Conservation (phyloP, 37 sponge, comb jelly and placozoan genomes). For the Bolinopsis microptera region DNA sequence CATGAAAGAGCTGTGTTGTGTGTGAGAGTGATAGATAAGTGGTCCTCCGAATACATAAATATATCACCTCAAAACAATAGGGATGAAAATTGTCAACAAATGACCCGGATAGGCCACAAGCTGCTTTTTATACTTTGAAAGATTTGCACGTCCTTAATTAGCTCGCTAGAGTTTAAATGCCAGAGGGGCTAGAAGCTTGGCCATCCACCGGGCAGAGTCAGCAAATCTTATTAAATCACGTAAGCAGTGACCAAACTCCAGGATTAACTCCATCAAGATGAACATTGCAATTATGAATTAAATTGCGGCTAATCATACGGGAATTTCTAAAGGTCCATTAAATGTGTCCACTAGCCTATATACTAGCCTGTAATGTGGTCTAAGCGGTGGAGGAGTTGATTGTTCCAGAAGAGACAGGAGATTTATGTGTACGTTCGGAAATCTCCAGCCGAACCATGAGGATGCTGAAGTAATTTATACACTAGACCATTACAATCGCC, state of each 20-base stretch:
- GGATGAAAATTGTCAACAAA: not conserved
- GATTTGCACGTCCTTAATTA: not conserved
- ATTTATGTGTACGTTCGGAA: not conserved
- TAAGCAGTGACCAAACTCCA: not conserved
- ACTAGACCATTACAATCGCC: not conserved
- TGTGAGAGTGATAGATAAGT: not conserved
- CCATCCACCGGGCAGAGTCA: no score
- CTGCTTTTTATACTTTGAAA: no score
- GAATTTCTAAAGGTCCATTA: not conserved
- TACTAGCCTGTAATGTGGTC: not conserved
- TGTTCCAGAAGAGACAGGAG: not conserved
- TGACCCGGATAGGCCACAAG: not conserved
- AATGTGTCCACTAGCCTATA: no score
- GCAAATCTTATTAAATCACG: not conserved
- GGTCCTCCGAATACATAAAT: not conserved
- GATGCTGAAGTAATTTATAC: not conserved
- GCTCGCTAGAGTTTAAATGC: not conserved
- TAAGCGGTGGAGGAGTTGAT: not conserved
- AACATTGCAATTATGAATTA: not conserved
- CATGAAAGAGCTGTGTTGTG: no score
- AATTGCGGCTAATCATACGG: not conserved
- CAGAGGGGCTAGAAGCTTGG: not conserved
- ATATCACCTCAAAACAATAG: not conserved
- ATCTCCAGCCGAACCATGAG: not conserved
- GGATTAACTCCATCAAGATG: not conserved